phyloP scores from a whole-genome alignment of 2,888 invertebrate genomes.

The Graphium colonna region DNA sequence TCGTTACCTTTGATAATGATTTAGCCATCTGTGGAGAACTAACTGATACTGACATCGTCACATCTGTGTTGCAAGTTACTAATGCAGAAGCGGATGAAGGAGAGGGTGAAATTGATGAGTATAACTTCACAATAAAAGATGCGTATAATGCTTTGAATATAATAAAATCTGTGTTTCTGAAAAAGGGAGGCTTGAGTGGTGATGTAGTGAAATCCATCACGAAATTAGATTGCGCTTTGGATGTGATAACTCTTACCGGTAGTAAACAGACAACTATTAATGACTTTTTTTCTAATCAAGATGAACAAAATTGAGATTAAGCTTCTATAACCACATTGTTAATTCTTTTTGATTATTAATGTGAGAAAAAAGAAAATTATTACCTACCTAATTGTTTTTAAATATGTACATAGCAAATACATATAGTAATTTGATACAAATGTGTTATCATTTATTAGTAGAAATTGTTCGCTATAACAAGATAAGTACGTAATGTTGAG shows the following conservation, averaged over 20 bases:
- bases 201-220: slow-evolving; percentile 32
- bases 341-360: slow-evolving; percentile 1
- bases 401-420: slow-evolving; percentile 22
- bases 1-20: slow-evolving; percentile 27
- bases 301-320: slow-evolving; percentile 28
- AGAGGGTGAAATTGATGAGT: slow-evolving; percentile 31
- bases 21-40: slow-evolving; percentile 30
- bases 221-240: slow-evolving; percentile 34
- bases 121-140: slow-evolving; percentile 32
- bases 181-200: slow-evolving; percentile 33
- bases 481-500: slow-evolving; percentile 28
- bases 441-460: slow-evolving; percentile 27
- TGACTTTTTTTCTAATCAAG: slow-evolving; percentile 32
- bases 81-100: slow-evolving; percentile 32
- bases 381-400: slow-evolving; percentile 25
- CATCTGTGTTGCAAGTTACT: slow-evolving; percentile 27
- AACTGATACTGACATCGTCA: slow-evolving; percentile 30
- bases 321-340: slow-evolving; percentile 26
- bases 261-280: slow-evolving; percentile 33
- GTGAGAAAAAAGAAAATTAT: slow-evolving; percentile 22
- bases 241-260: slow-evolving; percentile 32
- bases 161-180: slow-evolving; percentile 32
- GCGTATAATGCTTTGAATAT: slow-evolving; percentile 32
- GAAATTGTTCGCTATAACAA: slow-evolving; percentile 27
- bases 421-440: slow-evolving; percentile 27